Evolutionary conservation across 2,888 invertebrate genomes (phyloP), one percentile per base, ranked within the genome.

Genomic region (Argyra leucocephala): DNA sequence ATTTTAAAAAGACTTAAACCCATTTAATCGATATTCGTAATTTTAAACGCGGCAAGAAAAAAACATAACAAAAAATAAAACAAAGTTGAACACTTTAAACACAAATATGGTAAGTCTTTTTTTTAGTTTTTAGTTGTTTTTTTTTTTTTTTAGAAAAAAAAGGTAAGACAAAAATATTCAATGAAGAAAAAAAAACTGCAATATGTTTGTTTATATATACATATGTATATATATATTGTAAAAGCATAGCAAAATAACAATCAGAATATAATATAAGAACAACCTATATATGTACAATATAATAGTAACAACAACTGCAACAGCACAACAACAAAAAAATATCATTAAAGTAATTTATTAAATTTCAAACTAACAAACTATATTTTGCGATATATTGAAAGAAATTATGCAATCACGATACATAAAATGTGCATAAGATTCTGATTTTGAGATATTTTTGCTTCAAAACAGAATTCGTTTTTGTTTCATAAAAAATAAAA

Each of bases 291-390:
- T n/a, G n/a, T n/a, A n/a, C n/a, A n/a, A 31, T 10, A 31, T 31
- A 31, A 31, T 31, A 48, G 18, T 18, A 48, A 48, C 48, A n/a
- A 37, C 10, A 37, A 37, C 37, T 3, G 12, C 15, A 37, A 37
- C 37, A 10, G n/a, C 5, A 48, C 5, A 48, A 48, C 48, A 48
- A 48, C 48, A 48, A 48, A 18, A 48, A 48, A 48, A 48, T 48
- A 48, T 48, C 48, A 48, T 48, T 48, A 48, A 48, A 48, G 48
- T 48, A 48, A 48, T 48, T 48, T 48, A 48, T 48, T 48, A 48
- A 48, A 48, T 48, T 48, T 48, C 48, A 48, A 48, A 48, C 48
- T 48, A 48, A 48, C 48, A 48, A 48, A 48, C 48, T 48, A 48
- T 48, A 48, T 48, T 48, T 48, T 48, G 48, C 48, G 48, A 48